Base-by-base conservation (phyloP, 2,888 invertebrate genomes). In the Gisinianus flammeolus region DNA sequence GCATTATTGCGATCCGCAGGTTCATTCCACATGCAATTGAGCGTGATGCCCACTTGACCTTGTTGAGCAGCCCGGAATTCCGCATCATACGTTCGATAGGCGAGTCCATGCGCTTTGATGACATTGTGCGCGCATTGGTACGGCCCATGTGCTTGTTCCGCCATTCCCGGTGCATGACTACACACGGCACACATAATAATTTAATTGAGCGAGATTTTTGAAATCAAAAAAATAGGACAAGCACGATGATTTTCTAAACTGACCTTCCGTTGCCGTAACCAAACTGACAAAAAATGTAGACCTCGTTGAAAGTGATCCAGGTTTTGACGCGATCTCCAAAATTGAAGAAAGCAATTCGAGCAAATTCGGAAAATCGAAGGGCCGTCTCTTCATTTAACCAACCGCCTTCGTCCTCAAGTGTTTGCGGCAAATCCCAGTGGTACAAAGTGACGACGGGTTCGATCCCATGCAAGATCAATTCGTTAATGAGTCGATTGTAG, bases 401-500 rank as follows among this genome's bases (percentile, higher is more conserved):
- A 0, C 81, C 81, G 8, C 88, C 88, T 69, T 88, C 88, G 5
- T 85, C 85, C 30, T 84, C 80, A 2, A 81, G 77, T 6, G 89
- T 87, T 77, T 89, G 88, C 0, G 90, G 90, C 58, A 90, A 85
- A 83, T 90, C 90, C 88, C 89, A 90, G 69, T 89, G 89, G 4
- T 90, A 77, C n/a, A 80, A 58, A 10, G 77, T 77, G 4, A 83
- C 72, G 52, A 83, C 76, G 16, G 83, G 83, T 16, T 79, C 78
- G 30, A 83, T 79, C 0, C 78, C 81, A 72, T 82, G 79, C 30
- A 75, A 77, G n/a, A 83, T 19, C 0, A 83, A 79, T 12, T 79
- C 80, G 44, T 83, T 78, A 24, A 83, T 82, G 12, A 83, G 70
- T 4, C 68, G 56, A 33, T 81, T 78, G 74, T 83, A 83, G 62